A percentile compares a stretch with the other conserved stretches of the same genome.
Evolutionary conservation across 1,140 invertebrate genomes (phyloP).

Genomic region (Drosophila kanapiae): DNA sequence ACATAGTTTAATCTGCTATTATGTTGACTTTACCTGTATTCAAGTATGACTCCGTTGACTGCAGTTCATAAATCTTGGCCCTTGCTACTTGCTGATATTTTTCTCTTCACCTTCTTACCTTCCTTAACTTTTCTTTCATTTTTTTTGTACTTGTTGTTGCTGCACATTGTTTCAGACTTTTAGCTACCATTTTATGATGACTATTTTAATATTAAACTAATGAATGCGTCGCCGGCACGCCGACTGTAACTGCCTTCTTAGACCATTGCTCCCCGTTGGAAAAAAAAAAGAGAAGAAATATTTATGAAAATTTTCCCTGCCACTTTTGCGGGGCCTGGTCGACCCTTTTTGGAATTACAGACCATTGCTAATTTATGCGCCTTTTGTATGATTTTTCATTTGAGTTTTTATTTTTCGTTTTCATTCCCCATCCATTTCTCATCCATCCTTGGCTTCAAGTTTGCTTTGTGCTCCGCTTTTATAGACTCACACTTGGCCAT

Average conservation of each 20-base stretch:
- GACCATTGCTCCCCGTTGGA: constrained; percentile 13
- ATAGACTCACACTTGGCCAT: constrained; percentile 19
- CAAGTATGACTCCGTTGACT: constrained; percentile 34
- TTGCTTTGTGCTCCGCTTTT: no score
- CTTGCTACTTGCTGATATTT: constrained; percentile 53
- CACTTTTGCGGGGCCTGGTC: no score
- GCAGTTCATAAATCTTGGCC: constrained; percentile 79
- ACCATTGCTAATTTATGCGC: constrained; percentile 83
- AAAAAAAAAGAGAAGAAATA: constrained; percentile 1
- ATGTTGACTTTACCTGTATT: constrained; percentile 1
- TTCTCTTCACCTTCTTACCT: constrained; percentile 4
- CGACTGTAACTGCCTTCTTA: constrained; percentile 57
- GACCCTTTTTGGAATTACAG: constrained; percentile 79
- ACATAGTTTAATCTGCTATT: neutral
- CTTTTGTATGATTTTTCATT: constrained; percentile 78
- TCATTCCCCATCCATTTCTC: no score
- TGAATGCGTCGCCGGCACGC: constrained; percentile 76
- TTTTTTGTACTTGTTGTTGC: constrained; percentile 25
- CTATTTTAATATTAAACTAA: constrained; percentile 83
- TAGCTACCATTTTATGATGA: constrained; percentile 80
- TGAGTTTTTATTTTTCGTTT: constrained; percentile 46
- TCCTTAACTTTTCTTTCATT: neutral
- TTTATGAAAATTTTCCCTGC: constrained; percentile 49
- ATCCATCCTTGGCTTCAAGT: constrained; percentile 33
- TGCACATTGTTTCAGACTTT: constrained; percentile 70